Evolutionary conservation across 2,888 invertebrate genomes (phyloP).

Genomic region (Arrhopalites spinosus): DNA sequence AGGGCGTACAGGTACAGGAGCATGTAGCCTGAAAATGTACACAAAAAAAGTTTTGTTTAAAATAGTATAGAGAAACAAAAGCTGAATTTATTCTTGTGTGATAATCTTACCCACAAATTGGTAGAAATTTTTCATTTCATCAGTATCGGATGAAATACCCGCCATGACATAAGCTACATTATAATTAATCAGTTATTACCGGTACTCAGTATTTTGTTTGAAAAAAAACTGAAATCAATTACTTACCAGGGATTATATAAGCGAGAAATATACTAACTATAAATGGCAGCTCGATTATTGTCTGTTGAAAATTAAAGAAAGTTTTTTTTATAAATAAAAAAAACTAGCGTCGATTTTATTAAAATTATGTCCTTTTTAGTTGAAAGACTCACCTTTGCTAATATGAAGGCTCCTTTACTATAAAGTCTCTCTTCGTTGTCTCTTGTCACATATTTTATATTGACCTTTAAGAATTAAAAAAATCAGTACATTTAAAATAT

Average conservation of each 20-base stretch:
- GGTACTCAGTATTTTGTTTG: no score
- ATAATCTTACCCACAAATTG: constrained; percentile 57
- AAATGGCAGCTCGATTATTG: constrained; percentile 76
- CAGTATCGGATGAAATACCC: constrained; percentile 68
- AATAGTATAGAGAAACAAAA: no score
- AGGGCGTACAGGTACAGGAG: constrained; percentile 59
- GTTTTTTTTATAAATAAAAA: neutral
- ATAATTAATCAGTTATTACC: no score
- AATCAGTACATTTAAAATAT: no score
- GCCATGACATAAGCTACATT: constrained; percentile 88
- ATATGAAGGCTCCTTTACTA: constrained; percentile 75
- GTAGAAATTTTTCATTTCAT: constrained; percentile 56
- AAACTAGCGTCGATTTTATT: neutral
- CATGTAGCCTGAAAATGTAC: constrained; percentile 57
- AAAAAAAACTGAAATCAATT: no score
- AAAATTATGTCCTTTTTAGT: neutral
- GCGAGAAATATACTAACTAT: constrained; percentile 80
- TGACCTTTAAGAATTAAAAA: constrained; percentile 52
- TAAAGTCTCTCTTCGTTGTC: constrained; percentile 82
- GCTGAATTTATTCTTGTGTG: no score
- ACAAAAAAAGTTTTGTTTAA: neutral
- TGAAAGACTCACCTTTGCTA: constrained; percentile 72
- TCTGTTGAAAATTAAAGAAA: constrained; percentile 63
- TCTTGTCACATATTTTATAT: constrained; percentile 69
- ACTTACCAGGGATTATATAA: constrained; percentile 85